Base-by-base conservation (phyloP, 2,888 invertebrate genomes). In the Heterodera filipjevi region DNA sequence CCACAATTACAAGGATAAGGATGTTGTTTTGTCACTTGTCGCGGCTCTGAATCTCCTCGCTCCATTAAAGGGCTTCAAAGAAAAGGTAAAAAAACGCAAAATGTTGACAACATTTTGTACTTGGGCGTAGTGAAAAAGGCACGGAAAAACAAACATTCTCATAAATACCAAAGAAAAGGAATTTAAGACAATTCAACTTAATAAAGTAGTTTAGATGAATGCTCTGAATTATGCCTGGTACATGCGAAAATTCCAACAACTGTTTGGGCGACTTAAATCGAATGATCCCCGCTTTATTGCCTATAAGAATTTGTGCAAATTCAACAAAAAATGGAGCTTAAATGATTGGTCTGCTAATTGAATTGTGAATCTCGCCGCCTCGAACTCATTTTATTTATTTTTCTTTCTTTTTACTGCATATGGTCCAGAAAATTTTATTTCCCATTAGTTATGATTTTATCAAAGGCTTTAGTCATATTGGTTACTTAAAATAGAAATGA, bases 1-100 rank as follows among this genome's bases (percentile, higher is more conserved):
- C n/a, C 76, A 78, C 70, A 77, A 78, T 74, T 78, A 78, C 14
- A 78, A 66, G 35, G 78, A 78, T 35, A 53, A n/a, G 12, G 70
- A 70, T 14, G 53, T 78, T 16, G 78, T 76, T 22, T 14, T 14
- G n/a, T 32, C n/a, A 33, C 72, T 70, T 27, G 66, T 68, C 66
- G 22, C 66, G 30, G 53, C 71, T 35, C 49, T 78, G 22, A 49
- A 64, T 44, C 70, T 68, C 14, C 49, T 78, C 1, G 35, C 59
- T 14, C 30, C 53, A 19, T 78, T 39, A 53, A 1, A 33, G 19
- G 78, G 77, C 49, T 78, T 78, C 70, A 66, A 46, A n/a, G 78
- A 77, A 33, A 74, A 73, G 30, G 78, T 77, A 68, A 30, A 14
- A 16, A 1, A 27, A 14, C 27, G 32, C n/a, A n/a, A n/a, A n/a